Percentiles rank a stretch among this genome's conserved stretches.
phyloP scores from a whole-genome alignment of 92 coral and sea anemone species.

The Pocillopora meandrina region DNA sequence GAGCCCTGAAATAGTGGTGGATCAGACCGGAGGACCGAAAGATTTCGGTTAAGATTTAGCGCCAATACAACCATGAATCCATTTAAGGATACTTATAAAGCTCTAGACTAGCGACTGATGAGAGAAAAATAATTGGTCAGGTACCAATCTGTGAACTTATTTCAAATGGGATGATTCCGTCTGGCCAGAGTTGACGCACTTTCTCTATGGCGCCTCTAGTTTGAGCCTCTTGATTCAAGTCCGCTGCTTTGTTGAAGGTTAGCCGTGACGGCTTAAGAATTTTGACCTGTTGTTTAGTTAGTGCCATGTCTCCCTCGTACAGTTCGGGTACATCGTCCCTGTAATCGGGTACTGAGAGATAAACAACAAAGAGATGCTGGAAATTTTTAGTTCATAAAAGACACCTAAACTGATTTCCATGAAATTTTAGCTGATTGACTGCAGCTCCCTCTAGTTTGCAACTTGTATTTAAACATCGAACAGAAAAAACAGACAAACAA shows the following conservation, averaged over 20 bases:
- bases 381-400: background rate
- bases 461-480: background rate
- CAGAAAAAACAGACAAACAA: no score
- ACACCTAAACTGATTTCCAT: background rate
- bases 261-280: background rate
- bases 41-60: background rate
- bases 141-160: conserved; percentile 13
- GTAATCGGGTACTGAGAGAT: background rate
- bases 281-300: conserved; percentile 22
- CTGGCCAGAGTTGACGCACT: conserved; percentile 25
- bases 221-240: conserved; percentile 8
- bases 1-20: no score
- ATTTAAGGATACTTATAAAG: background rate
- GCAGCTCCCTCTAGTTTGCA: background rate
- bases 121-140: background rate
- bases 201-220: conserved; percentile 25
- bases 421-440: background rate
- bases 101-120: background rate
- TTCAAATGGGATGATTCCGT: conserved; percentile 28
- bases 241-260: background rate
- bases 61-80: background rate
- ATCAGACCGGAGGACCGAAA: background rate
- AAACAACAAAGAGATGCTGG: background rate
- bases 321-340: conserved; percentile 4
- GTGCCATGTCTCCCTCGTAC: conserved; percentile 47